Evolutionary conservation across 2,113 vertebrate genomes (phyloP).

Genomic region (Actenoides lindsayi): DNA sequence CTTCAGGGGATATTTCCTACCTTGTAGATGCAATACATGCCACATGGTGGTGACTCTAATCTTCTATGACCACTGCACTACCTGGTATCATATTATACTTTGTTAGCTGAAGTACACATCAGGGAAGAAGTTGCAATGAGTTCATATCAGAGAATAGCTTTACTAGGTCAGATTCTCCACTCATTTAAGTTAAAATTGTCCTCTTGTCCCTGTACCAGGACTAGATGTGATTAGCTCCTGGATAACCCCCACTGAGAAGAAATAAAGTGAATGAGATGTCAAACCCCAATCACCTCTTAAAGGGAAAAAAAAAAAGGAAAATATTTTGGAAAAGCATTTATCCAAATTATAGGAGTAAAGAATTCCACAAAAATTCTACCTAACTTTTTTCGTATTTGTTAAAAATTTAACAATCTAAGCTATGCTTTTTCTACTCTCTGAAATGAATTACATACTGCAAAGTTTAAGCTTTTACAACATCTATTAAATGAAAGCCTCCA

Average conservation of each 20-base stretch:
- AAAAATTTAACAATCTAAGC: background rate
- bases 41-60: background rate
- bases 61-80: background rate
- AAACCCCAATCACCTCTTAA: background rate
- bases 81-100: background rate
- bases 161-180: background rate
- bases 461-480: slow-evolving; percentile 23
- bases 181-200: background rate
- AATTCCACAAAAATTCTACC: background rate
- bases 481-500: slow-evolving; percentile 22
- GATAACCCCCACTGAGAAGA: background rate
- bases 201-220: background rate
- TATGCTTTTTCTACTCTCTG: background rate
- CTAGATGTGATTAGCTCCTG: background rate
- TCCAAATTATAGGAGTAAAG: background rate
- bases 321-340: background rate
- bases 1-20: background rate
- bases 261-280: background rate
- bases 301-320: background rate
- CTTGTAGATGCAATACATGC: background rate
- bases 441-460: background rate
- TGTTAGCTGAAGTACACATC: background rate
- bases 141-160: background rate
- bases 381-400: background rate
- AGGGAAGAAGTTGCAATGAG: background rate